Evolutionary conservation across 2,888 invertebrate species (phyloP).

Genomic region (Aproaerema taeniolella): DNA sequence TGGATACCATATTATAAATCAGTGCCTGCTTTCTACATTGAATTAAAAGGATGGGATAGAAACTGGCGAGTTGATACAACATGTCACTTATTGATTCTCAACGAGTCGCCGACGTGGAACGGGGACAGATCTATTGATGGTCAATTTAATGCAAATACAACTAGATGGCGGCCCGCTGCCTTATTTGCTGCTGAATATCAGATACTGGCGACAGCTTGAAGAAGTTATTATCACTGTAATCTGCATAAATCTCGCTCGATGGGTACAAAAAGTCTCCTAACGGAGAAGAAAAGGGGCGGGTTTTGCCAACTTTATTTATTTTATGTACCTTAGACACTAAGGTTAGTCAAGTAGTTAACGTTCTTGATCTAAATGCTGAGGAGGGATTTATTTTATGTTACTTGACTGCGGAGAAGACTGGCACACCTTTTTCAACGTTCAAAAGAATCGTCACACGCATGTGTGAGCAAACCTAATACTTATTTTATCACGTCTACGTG

Average conservation of each 20-base stretch:
- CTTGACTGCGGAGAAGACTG: too few relatives aligned
- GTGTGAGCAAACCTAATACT: too few relatives aligned
- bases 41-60: conserved; percentile 7
- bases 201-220: conserved; percentile 10
- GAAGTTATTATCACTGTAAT: conserved; percentile 12
- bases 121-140: conserved; percentile 54
- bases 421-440: too few relatives aligned
- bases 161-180: conserved; percentile 27
- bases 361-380: too few relatives aligned
- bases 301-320: too few relatives aligned
- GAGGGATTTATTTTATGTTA: too few relatives aligned
- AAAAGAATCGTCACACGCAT: too few relatives aligned
- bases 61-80: conserved; percentile 22
- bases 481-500: too few relatives aligned
- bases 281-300: too few relatives aligned
- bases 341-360: too few relatives aligned
- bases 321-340: too few relatives aligned
- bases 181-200: conserved; percentile 38
- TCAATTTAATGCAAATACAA: conserved; percentile 53
- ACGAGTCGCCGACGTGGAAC: conserved; percentile 41
- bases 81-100: conserved; percentile 37
- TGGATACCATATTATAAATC: too few relatives aligned
- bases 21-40: conserved; percentile 8
- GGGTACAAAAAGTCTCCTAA: neutral
- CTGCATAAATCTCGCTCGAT: conserved; percentile 2